phyloP scores from a whole-genome alignment of 1,140 invertebrate species.

The Drosophila busckii region DNA sequence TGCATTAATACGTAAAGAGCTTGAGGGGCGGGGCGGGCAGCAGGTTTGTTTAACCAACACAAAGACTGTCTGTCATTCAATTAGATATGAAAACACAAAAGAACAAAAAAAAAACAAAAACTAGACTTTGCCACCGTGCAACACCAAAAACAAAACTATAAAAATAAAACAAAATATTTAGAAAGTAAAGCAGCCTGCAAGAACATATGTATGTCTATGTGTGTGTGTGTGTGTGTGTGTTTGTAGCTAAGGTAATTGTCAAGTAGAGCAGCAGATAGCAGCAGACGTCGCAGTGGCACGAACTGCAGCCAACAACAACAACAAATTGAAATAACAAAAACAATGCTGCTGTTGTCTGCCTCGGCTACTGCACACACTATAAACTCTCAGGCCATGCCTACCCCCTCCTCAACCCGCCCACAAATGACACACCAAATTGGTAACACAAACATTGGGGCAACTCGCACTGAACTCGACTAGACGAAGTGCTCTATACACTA shows the following conservation, averaged over 20 bases:
- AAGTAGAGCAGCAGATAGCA: conserved; percentile 66
- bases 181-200: conserved; percentile 69
- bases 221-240: too few relatives aligned
- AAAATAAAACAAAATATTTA: conserved; percentile 64
- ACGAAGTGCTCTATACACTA: conserved; percentile 37
- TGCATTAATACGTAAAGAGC: conserved; percentile 67
- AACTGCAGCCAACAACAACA: conserved; percentile 23
- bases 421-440: conserved; percentile 71
- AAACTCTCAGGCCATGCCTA: conserved; percentile 39
- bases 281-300: conserved; percentile 45
- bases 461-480: background rate
- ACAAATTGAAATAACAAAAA: conserved; percentile 18
- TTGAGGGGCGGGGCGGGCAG: background rate
- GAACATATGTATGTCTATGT: too few relatives aligned
- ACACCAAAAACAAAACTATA: conserved; percentile 25
- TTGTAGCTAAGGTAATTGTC: conserved; percentile 74
- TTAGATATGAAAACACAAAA: conserved; percentile 71
- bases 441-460: conserved; percentile 47
- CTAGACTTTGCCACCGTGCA: conserved; percentile 37
- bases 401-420: conserved; percentile 23
- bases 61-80: conserved; percentile 50
- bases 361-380: conserved; percentile 44
- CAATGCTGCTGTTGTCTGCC: conserved; percentile 4
- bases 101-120: conserved; percentile 63
- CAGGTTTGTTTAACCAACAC: conserved; percentile 11